Percentiles rank a stretch among this genome's conserved stretches.
phyloP scores from a whole-genome alignment of 2,888 invertebrate genomes.

The Agrotis clavis region DNA sequence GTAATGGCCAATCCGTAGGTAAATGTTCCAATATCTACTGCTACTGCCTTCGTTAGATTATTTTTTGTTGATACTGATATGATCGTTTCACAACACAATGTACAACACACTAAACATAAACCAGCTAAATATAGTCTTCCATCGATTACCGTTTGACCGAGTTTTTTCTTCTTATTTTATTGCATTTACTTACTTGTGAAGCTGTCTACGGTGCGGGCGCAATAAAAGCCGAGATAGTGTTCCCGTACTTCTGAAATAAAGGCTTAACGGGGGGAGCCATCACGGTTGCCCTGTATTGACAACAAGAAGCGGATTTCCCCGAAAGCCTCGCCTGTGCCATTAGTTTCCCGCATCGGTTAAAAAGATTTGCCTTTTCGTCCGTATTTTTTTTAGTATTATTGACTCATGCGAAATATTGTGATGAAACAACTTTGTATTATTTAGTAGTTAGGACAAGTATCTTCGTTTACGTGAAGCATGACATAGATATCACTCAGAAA shows the following conservation, averaged over 20 bases:
- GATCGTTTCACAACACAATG: constrained; percentile 3
- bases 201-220: constrained; percentile 78
- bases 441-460: background rate
- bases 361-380: constrained; percentile 89
- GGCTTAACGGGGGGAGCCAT: constrained; percentile 89
- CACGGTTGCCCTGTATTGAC: constrained; percentile 90
- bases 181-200: constrained; percentile 79
- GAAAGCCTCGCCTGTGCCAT: constrained; percentile 91
- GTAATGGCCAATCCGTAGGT: constrained; percentile 67
- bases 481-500: no score
- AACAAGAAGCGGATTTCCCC: constrained; percentile 90
- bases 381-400: constrained; percentile 87
- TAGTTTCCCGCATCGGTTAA: constrained; percentile 91
- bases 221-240: constrained; percentile 89
- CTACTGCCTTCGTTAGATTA: constrained; percentile 2
- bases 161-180: constrained; percentile 75
- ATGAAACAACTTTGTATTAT: constrained; percentile 75
- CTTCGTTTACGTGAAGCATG: background rate
- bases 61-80: no score
- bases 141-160: constrained; percentile 73
- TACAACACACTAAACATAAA: constrained; percentile 45
- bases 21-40: constrained; percentile 36
- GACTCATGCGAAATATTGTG: constrained; percentile 84
- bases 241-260: constrained; percentile 87
- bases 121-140: constrained; percentile 58